These are phyloP conservation scores for Sphaerophoria taeniata DNA, from an alignment of 2,888 invertebrate species.

Conservation along the genomic window DNA sequence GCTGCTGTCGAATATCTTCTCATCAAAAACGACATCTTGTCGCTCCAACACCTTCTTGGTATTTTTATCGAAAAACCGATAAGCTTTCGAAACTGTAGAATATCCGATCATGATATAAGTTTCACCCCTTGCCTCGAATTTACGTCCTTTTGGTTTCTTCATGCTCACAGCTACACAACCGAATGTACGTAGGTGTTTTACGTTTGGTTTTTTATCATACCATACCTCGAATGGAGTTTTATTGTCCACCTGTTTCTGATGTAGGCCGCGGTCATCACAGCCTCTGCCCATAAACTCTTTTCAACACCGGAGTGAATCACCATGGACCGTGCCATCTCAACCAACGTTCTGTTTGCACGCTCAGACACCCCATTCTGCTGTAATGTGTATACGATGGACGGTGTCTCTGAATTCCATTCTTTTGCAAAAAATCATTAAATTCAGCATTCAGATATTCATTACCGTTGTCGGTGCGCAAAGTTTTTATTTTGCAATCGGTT, in stretches of 20 bases:
- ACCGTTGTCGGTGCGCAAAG: slow-evolving; percentile 57
- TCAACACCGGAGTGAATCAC: slow-evolving; percentile 24
- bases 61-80: slow-evolving; percentile 41
- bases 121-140: slow-evolving; percentile 63
- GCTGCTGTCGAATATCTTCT: slow-evolving; percentile 25
- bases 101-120: slow-evolving; percentile 55
- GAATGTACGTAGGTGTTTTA: slow-evolving; percentile 63
- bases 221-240: slow-evolving; percentile 67
- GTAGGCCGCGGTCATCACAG: slow-evolving; percentile 61
- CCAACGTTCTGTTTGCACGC: slow-evolving; percentile 54
- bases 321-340: slow-evolving; percentile 64
- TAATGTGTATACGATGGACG: slow-evolving; percentile 17
- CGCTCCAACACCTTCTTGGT: slow-evolving; percentile 34
- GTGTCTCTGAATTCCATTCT: slow-evolving; percentile 62
- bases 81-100: slow-evolving; percentile 44
- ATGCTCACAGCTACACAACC: slow-evolving; percentile 60
- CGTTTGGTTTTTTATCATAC: slow-evolving; percentile 50
- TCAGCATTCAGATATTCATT: slow-evolving; percentile 52
- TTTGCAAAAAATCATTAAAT: slow-evolving; percentile 58
- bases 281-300: slow-evolving; percentile 57
- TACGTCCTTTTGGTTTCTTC: slow-evolving; percentile 40
- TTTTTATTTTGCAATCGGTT: slow-evolving; percentile 66
- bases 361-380: slow-evolving; percentile 10
- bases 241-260: slow-evolving; percentile 46
- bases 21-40: slow-evolving; percentile 42